phyloP scores from a whole-genome alignment of 1,140 invertebrate genomes.

The Eciton burchellii region DNA sequence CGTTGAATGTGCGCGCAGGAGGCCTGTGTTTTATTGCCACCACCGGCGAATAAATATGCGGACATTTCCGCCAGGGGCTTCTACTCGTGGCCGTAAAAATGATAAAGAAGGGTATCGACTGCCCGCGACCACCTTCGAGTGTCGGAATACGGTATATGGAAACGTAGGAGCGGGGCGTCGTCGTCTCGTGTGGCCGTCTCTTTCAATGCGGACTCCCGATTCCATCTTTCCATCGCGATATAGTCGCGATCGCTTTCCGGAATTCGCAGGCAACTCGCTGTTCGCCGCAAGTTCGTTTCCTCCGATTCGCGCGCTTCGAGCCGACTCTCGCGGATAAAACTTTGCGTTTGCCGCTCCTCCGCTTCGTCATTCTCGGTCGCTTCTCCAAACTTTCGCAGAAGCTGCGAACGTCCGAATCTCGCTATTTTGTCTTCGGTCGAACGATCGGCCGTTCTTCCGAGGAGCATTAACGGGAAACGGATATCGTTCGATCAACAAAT shows the following conservation, averaged over 20 bases:
- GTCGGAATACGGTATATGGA: slow-evolving; percentile 79
- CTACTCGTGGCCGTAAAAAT: slow-evolving; percentile 82
- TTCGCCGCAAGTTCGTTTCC: slow-evolving; percentile 23
- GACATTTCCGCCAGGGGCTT: slow-evolving; percentile 79
- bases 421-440: neutral
- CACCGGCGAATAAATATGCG: slow-evolving; percentile 78
- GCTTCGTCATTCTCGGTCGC: slow-evolving; percentile 41
- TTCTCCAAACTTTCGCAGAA: slow-evolving; percentile 38
- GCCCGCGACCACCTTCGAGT: slow-evolving; percentile 73
- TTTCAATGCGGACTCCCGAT: slow-evolving; percentile 72
- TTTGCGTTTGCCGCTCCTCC: slow-evolving; percentile 56
- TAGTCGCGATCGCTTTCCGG: slow-evolving; percentile 37
- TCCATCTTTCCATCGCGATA: slow-evolving; percentile 30
- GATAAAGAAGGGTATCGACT: slow-evolving; percentile 82
- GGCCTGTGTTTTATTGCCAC: slow-evolving; percentile 82
- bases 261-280: neutral
- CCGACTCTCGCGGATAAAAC: slow-evolving; percentile 19
- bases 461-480: slow-evolving; percentile 1
- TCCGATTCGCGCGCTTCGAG: neutral
- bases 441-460: slow-evolving; percentile 4
- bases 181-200: too few relatives aligned
- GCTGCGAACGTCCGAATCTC: slow-evolving; percentile 12
- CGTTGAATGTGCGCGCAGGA: slow-evolving; percentile 65
- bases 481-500: neutral
- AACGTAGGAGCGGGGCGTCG: too few relatives aligned